These are phyloP conservation scores for Trichogramma pretiosum DNA, from an alignment of 1,140 invertebrate species.

Conservation along the genomic window DNA sequence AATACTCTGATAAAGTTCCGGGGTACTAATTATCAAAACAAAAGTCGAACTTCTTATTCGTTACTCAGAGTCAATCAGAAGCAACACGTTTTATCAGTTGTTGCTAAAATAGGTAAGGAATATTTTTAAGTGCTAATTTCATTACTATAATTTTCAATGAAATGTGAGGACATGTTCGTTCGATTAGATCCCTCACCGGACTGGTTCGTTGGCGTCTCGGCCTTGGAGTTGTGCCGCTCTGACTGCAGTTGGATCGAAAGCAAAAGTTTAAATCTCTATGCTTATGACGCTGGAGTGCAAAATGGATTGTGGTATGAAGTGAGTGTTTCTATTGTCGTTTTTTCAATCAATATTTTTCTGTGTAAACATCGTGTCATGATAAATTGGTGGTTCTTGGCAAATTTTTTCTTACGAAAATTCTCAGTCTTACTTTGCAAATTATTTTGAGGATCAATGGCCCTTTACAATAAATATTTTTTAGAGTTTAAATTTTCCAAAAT, in stretches of 20 bases:
- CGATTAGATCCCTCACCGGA: slow-evolving; percentile 92
- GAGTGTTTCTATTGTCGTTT: slow-evolving; percentile 19
- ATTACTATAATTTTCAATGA: too few relatives aligned
- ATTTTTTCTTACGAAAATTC: too few relatives aligned
- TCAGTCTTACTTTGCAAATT: too few relatives aligned
- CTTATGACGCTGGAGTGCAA: slow-evolving; percentile 95
- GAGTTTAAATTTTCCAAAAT: too few relatives aligned
- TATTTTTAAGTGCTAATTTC: too few relatives aligned
- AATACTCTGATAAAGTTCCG: slow-evolving; percentile 96
- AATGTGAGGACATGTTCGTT: too few relatives aligned
- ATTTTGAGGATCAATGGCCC: too few relatives aligned
- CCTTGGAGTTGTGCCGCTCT: slow-evolving; percentile 78
- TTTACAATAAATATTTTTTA: too few relatives aligned
- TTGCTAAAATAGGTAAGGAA: slow-evolving; percentile 72
- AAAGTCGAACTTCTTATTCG: slow-evolving; percentile 84
- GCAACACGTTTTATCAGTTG: slow-evolving; percentile 88
- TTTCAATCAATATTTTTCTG: not conserved
- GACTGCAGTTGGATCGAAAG: slow-evolving; percentile 90
- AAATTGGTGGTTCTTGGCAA: too few relatives aligned
- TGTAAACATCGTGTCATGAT: too few relatives aligned
- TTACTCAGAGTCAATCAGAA: slow-evolving; percentile 84
- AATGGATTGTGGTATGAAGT: slow-evolving; percentile 87
- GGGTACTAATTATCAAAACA: slow-evolving; percentile 87
- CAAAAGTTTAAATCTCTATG: slow-evolving; percentile 84
- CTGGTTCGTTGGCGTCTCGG: slow-evolving; percentile 94